Base-by-base conservation (phyloP, 2,888 invertebrate genomes). In the Podabrus alpinus region DNA sequence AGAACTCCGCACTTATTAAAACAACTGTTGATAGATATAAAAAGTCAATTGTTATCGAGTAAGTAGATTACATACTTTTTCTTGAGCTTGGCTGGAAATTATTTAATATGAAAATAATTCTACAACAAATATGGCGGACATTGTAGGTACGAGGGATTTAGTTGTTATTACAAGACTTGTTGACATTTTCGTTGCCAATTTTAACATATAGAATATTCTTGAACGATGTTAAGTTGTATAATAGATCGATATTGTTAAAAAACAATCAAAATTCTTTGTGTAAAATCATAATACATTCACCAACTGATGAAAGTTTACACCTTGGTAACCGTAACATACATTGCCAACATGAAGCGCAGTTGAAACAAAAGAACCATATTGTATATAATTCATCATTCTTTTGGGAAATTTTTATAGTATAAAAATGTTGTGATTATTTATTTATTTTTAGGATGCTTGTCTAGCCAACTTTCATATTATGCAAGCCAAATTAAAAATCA, bases 101-200 rank as follows among this genome's bases (percentile, higher is more conserved):
- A 19, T 64, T 64, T 64, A 64, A 64, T 64, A 64, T n/a, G 13
- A 64, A 64, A 64, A n/a, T 19, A 19, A 64, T 19, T 64, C 62
- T 64, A 21, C n/a, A 64, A 64, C 62, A 64, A 64, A 64, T 64
- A 64, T 64, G 62, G 62, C 62, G 62, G 62, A 64, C 62, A 64
- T 64, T 19, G 9, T 17, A 16, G 19, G 62, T 19, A 64, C 16
- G 19, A n/a, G 21, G 62, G 21, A 1, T 64, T 64, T n/a, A 64
- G 19, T 62, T 64, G 62, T 64, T 64, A 45, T 45, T 45, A n/a
- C n/a, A n/a, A 45, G n/a, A 45, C 45, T 45, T 45, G 45, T 45
- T n/a, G n/a, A 45, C n/a, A 45, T n/a, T 45, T n/a, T 45, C 45
- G 2, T n/a, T n/a, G 5, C n/a, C 45, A 45, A 45, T 45, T 45